Percentiles rank a stretch among this genome's conserved stretches.
These are phyloP conservation scores for Ptychadena robeensis DNA, from an alignment of 2,797 vertebrate genomes.

Conservation along the genomic window DNA sequence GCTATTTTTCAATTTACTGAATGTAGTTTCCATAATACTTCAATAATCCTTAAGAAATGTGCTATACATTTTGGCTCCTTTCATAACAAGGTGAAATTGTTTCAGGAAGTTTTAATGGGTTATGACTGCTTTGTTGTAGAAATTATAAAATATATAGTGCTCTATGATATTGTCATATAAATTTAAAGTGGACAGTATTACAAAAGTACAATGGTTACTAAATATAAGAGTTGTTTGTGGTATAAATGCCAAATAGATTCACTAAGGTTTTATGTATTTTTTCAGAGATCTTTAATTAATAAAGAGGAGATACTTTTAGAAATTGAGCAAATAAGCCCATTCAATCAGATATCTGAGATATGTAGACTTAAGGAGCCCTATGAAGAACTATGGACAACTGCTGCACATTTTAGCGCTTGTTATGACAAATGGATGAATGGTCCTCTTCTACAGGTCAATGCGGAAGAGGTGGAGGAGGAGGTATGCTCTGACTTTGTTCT, in stretches of 20 bases:
- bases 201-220: too few species aligned
- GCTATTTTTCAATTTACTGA: neutral
- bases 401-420: constrained; percentile 37
- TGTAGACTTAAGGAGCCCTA: constrained; percentile 53
- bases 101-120: neutral
- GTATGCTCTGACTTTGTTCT: constrained; percentile 9
- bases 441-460: constrained; percentile 56
- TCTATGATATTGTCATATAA: neutral
- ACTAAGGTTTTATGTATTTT: neutral
- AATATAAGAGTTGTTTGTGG: neutral
- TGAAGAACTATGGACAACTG: constrained; percentile 49
- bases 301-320: constrained; percentile 55
- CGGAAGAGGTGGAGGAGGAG: constrained; percentile 56
- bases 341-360: constrained; percentile 34
- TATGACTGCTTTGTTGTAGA: neutral
- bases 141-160: too few species aligned
- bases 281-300: constrained; percentile 41
- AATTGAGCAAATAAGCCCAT: constrained; percentile 49
- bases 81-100: neutral
- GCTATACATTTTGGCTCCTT: neutral
- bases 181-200: neutral
- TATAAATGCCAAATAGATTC: neutral
- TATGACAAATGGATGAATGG: constrained; percentile 45
- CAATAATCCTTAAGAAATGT: neutral
- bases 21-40: neutral